Evolutionary conservation across 2,113 vertebrate species (phyloP), one percentile per base, ranked within the genome.

Genomic region (Engraulis encrasicolus): DNA sequence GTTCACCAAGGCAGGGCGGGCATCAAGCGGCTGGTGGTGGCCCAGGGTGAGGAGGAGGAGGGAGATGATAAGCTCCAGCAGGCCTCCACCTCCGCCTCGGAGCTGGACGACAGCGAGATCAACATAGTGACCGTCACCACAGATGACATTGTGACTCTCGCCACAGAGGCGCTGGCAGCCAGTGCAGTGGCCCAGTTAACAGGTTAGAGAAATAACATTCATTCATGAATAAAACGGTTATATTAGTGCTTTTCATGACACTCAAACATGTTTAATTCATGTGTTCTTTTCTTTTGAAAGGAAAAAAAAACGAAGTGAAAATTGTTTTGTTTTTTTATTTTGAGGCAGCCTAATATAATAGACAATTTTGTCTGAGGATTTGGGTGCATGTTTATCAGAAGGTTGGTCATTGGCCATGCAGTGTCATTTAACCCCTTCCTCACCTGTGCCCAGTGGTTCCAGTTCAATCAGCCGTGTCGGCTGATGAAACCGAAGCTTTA

Each of bases 1-100:
- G 98, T 99, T 83, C 98, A 99, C 91, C 98, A 98, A 40, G 98
- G 98, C 87, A 97, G 97, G 85, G 98, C 97, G 0, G 97, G 98
- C 81, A 98, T 99, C 95, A 99, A 99, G 88, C 95, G 96, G 83
- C 94, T 98, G 81, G 94, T 97, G 85, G 81, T 94, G 7, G 82
- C 91, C 0, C 92, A 84, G 0, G 90, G 89, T 0, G 90, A 88
- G 2, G 31, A 84, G 58, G 94, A 0, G 18, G 96, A 89, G 88
- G 96, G 0, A 4, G 84, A 11, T 0, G 93, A 94, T 2, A 92
- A 83, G 2, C 86, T 89, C 3, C 74, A 84, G 0, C 84, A 78
- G 12, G 78, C 83, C 0, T 90, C 91, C 15, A 85, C 86, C 6
- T 89, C 93, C 0, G 83, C 77, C 6, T 90, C 88, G 0, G 92